phyloP scores from a whole-genome alignment of 2,797 vertebrate species.

The Sebastes cheni region DNA sequence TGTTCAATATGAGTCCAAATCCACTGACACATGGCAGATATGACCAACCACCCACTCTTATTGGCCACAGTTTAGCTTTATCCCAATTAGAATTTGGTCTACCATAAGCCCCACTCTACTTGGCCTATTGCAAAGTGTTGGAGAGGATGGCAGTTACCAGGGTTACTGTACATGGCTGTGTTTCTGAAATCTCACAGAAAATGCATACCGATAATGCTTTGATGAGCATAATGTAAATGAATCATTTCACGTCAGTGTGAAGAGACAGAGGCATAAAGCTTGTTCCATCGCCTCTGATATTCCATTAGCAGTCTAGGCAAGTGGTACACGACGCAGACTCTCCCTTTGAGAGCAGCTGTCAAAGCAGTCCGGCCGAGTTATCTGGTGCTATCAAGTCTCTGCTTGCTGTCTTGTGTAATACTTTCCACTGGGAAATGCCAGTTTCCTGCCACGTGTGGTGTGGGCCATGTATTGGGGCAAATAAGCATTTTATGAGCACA shows the following conservation, averaged over 20 bases:
- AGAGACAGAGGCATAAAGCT: background rate
- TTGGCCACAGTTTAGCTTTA: slow-evolving; percentile 11
- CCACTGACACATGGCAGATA: slow-evolving; percentile 40
- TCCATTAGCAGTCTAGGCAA: slow-evolving; percentile 20
- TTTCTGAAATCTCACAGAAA: slow-evolving; percentile 16
- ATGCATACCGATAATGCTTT: background rate
- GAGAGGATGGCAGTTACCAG: slow-evolving; percentile 31
- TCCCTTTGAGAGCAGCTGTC: slow-evolving; percentile 52
- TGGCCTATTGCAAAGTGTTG: slow-evolving; percentile 1
- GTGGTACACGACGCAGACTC: slow-evolving; percentile 3
- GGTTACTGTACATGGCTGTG: slow-evolving; percentile 31
- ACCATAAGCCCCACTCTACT: slow-evolving; percentile 4
- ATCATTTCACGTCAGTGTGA: slow-evolving; percentile 6
- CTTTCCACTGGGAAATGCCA: slow-evolving; percentile 46
- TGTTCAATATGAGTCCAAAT: slow-evolving; percentile 28
- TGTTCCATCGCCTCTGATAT: slow-evolving; percentile 14
- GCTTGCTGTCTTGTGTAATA: slow-evolving; percentile 56
- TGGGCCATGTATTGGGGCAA: no score
- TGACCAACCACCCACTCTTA: slow-evolving; percentile 18
- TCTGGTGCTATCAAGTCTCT: slow-evolving; percentile 38
- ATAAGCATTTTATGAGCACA: no score
- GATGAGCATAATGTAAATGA: slow-evolving; percentile 18
- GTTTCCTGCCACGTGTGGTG: slow-evolving; percentile 21
- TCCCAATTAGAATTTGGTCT: slow-evolving; percentile 42
- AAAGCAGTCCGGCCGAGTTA: slow-evolving; percentile 30